Evolutionary conservation across 2,888 invertebrate species (phyloP).

Genomic region (Panzeria rudis): DNA sequence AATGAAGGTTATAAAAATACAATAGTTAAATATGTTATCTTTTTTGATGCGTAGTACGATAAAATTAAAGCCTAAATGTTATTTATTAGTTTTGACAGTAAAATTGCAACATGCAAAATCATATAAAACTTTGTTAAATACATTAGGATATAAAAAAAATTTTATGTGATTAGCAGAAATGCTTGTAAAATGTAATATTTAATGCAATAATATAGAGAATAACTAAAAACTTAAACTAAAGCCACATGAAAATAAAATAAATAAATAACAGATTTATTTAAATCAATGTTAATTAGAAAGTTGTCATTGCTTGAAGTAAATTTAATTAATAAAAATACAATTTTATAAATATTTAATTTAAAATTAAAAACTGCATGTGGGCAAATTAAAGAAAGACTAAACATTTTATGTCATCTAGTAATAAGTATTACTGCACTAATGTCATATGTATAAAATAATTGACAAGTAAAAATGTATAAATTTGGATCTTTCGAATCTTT

Average conservation of each 20-base stretch:
- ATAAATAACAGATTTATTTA: too few relatives aligned
- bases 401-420: too few relatives aligned
- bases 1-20: too few relatives aligned
- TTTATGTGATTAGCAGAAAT: background rate
- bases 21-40: too few relatives aligned
- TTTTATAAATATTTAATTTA: too few relatives aligned
- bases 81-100: background rate
- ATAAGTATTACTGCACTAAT: too few relatives aligned
- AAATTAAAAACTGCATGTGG: too few relatives aligned
- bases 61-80: background rate
- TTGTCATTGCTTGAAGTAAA: background rate
- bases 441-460: too few relatives aligned
- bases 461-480: too few relatives aligned
- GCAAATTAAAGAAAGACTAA: background rate
- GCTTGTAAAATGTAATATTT: background rate
- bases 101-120: background rate
- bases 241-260: background rate
- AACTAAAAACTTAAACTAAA: background rate
- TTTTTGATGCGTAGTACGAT: too few relatives aligned
- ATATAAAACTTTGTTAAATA: background rate
- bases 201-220: background rate
- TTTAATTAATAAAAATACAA: background rate
- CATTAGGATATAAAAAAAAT: background rate
- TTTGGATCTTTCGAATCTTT: too few relatives aligned
- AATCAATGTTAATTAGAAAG: slow-evolving; percentile 27